Percentiles rank a stretch among this genome's conserved stretches.
Evolutionary conservation across 1,140 invertebrate species (phyloP).

Genomic region (Papilio helenus): DNA sequence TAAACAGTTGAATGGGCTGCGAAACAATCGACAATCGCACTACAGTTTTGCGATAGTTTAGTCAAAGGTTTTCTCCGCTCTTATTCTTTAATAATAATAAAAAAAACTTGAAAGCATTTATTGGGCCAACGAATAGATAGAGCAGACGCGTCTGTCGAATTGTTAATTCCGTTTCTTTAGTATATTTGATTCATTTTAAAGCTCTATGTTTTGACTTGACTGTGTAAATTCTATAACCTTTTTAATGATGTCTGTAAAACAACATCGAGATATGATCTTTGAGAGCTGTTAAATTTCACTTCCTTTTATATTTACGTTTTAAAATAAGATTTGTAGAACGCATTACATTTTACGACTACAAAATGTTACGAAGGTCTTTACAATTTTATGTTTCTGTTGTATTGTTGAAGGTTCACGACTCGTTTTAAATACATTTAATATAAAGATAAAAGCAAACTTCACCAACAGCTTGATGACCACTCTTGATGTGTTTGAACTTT

Average conservation of each 20-base stretch:
- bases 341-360: slow-evolving; percentile 23
- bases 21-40: no score
- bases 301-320: slow-evolving; percentile 18
- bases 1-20: no score
- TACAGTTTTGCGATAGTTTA: no score
- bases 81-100: no score
- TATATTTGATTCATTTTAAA: neutral
- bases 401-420: slow-evolving; percentile 3
- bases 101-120: no score
- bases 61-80: no score
- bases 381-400: slow-evolving; percentile 20
- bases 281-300: neutral
- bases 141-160: no score
- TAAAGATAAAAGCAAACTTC: neutral
- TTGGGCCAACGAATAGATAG: no score
- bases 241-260: neutral
- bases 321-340: slow-evolving; percentile 18
- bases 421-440: neutral
- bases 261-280: slow-evolving; percentile 1
- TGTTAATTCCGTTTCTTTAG: neutral
- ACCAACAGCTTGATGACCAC: neutral
- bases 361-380: slow-evolving; percentile 22
- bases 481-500: neutral
- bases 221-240: neutral
- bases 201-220: neutral